Base-by-base conservation (phyloP, 1,140 invertebrate genomes). In the Pentalonia nigronervosa region DNA sequence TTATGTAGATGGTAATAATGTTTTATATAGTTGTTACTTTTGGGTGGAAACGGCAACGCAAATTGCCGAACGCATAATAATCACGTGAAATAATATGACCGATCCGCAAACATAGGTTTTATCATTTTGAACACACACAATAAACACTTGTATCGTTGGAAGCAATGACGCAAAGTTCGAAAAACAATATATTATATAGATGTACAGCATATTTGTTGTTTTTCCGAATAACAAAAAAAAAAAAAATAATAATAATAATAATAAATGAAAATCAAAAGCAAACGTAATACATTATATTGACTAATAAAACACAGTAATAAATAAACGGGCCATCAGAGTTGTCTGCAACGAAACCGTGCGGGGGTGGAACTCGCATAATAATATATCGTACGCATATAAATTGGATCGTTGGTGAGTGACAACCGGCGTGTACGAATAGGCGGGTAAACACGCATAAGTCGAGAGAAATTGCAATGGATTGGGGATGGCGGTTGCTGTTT, bases 201-300 rank as follows among this genome's bases (percentile, higher is more conserved):
- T 17, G 17, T 14, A 67, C 30, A 76, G 14, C 1, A 34, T 76
- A n/a, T 76, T 25, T 76, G n/a, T 76, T 20, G n/a, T 67, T n/a
- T n/a, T 67, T 67, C 25, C 17, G 30, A n/a, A 0, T 4, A 4
- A n/a, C 60, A 14, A n/a, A n/a, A n/a, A 30, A 60, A 60, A 60
- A 30, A 60, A 60, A 60, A n/a, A 60, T 0, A 60, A 30, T 30
- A 60, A 76, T 76, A 76, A 76, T n/a, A 76, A 67, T 76, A 76
- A 53, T 21, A 76, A 41, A 76, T 76, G n/a, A 76, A 76, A 76
- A 76, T 14, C 60, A 76, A 76, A 17, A 76, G 30, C 60, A 76
- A 76, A n/a, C 60, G 60, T 76, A 76, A 76, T 76, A 76, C 60
- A n/a, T 76, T 76, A 76, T 76, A 76, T 76, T 76, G 60, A 76